Evolutionary conservation across 2,888 invertebrate species (phyloP).

Genomic region (Cryptocephalus primarius): DNA sequence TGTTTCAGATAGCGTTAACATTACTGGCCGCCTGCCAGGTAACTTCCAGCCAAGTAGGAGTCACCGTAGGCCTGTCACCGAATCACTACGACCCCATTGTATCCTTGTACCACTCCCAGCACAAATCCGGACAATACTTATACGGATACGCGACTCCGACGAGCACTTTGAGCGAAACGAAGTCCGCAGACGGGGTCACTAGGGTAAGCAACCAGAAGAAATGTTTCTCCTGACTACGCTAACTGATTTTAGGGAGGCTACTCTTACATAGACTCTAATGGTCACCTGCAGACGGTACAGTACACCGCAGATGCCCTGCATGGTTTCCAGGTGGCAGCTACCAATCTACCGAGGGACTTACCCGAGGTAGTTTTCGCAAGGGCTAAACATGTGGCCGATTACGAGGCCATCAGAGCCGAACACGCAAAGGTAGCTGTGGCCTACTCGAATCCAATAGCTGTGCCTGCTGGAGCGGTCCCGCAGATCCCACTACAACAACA

Average conservation of each 20-base stretch:
- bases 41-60: conserved; percentile 23
- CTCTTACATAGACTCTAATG: conserved; percentile 57
- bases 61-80: conserved; percentile 32
- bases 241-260: conserved; percentile 44
- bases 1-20: conserved; percentile 5
- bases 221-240: not conserved
- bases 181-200: conserved; percentile 50
- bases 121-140: conserved; percentile 45
- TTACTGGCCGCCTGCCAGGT: conserved; percentile 4
- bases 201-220: conserved; percentile 2
- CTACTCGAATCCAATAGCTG: conserved; percentile 24
- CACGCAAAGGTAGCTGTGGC: conserved; percentile 20
- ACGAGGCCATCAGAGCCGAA: conserved; percentile 27
- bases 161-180: conserved; percentile 52
- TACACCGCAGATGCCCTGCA: conserved; percentile 51
- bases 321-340: conserved; percentile 55
- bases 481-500: conserved; percentile 10
- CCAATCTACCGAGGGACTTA: conserved; percentile 48
- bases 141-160: conserved; percentile 56
- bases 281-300: conserved; percentile 51
- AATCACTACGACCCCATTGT: conserved; percentile 30
- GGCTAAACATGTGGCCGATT: conserved; percentile 29
- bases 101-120: conserved; percentile 44
- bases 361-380: conserved; percentile 33
- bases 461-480: conserved; percentile 19